Base-by-base conservation (phyloP, 1,140 invertebrate species). In the Stegodyphus dumicola region DNA sequence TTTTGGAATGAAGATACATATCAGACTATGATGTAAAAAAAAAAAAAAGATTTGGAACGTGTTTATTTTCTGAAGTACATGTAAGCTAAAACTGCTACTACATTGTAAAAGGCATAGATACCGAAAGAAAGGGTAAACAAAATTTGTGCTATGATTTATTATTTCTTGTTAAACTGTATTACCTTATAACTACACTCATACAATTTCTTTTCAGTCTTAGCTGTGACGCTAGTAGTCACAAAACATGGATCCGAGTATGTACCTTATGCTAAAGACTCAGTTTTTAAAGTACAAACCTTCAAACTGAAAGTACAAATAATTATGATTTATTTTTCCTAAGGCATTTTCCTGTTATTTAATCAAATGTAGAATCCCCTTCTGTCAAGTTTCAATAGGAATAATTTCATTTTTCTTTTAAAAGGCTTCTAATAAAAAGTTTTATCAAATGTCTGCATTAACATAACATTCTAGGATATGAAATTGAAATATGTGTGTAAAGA, bases 241-340 rank as follows among this genome's bases (percentile, higher is more conserved):
- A 74, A 4, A 74, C 71, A 71, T 70, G 52, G 60, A 67, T 67
- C 56, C 48, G 70, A 60, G 17, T 80, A 49, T 56, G 66, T 80
- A 71, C 78, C 67, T 71, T 53, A 71, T 75, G 54, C 51, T 84
- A 66, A 84, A 75, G 80, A 66, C 73, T 84, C 60, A 84, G 80
- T 84, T 84, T n/a, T 33, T 84, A 49, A 75, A 84, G 80, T 84
- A 76, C 80, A 84, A 84, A 84, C 7, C 51, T 67, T 48, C 56
- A 11, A 73, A 73, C 10, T 7, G 76, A 75, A 84, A 84, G 56
- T 60, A 60, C 56, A 60, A 60, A 60, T 60, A 60, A 60, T 10
- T 33, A 33, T 33, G 33, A 33, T 33, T 60, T 60, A 10, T 15
- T 60, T 9, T 60, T 60, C 56, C 15, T 60, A 15, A 10, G 15